Base-by-base conservation (phyloP, 2,888 invertebrate genomes). In the Carterocephalus palaemon region DNA sequence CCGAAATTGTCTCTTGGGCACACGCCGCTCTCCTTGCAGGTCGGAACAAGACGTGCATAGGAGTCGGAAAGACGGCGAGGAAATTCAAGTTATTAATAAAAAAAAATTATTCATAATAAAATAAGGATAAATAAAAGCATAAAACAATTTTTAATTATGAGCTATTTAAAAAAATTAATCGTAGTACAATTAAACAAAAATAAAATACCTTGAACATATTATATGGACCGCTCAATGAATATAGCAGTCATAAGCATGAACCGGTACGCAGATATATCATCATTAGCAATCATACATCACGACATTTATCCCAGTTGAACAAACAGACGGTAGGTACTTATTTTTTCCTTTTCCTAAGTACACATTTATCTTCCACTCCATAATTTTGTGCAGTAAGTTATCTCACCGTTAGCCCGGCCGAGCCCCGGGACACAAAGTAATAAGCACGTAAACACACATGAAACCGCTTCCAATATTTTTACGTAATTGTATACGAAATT, bases 361-460 rank as follows among this genome's bases (percentile, higher is more conserved):
- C 29, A 43, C 28, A 43, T 41, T 37, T 32, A 16, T 45, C 24
- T 39, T 12, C 10, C 31, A 29, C 24, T 20, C 39, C 34, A 34
- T 40, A 40, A 19, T 47, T 47, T 45, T 38, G 37, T 54, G 51
- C 62, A 54, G 46, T 53, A 68, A 66, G 60, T 65, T 64, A 68
- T 67, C 60, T 59, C 66, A 64, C 78, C 74, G 78, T 76, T 77
- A 75, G 70, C 66, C 59, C 58, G 70, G 65, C 59, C 58, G 42
- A 65, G 75, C 78, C 74, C 22, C 58, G 52, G 71, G 76, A 62
- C 60, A 75, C 65, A 67, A 70, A 67, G 74, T 79, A 84, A 82
- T 78, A 74, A 76, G 67, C 67, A 75, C 67, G 70, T 78, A 75
- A 81, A 78, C 67, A 75, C 61, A 80, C 72, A 76, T 57, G 65